Evolutionary conservation across 2,888 invertebrate genomes (phyloP).

Genomic region (Pogonocherus hispidulus): DNA sequence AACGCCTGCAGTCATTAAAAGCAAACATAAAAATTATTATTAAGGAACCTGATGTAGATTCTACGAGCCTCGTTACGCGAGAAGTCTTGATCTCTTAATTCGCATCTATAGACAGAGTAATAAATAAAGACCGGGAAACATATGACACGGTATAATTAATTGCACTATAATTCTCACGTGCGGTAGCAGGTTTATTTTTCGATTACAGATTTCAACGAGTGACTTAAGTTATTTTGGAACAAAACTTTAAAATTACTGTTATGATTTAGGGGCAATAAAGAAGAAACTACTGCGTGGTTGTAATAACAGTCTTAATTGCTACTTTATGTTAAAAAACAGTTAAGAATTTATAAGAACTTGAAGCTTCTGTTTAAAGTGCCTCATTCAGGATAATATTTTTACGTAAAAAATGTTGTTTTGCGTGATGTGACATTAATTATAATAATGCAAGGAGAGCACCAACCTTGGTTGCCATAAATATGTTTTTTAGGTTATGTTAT

Average conservation of each 20-base stretch:
- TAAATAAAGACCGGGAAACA: slow-evolving; percentile 38
- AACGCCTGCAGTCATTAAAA: slow-evolving; percentile 22
- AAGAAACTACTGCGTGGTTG: slow-evolving; percentile 13
- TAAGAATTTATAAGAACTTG: neutral
- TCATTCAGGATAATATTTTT: neutral
- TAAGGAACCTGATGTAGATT: slow-evolving; percentile 32
- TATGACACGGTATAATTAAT: slow-evolving; percentile 40
- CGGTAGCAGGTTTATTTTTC: slow-evolving; percentile 33
- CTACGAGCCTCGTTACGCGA: slow-evolving; percentile 34
- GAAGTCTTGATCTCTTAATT: slow-evolving; percentile 40
- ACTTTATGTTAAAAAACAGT: slow-evolving; percentile 5
- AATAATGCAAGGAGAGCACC: no score
- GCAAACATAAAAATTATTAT: slow-evolving; percentile 38
- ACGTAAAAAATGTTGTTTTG: neutral
- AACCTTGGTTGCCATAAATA: no score
- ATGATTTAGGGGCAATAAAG: slow-evolving; percentile 14
- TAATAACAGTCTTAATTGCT: slow-evolving; percentile 7
- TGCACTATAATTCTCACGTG: slow-evolving; percentile 35
- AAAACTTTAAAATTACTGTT: slow-evolving; percentile 14
- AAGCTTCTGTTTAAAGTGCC: neutral
- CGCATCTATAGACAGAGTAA: slow-evolving; percentile 33
- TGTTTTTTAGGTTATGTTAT: no score
- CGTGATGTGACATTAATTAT: neutral
- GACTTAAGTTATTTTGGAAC: slow-evolving; percentile 3
- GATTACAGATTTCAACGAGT: slow-evolving; percentile 19